Conservation (phyloP, 1,140 invertebrate species). For the Trialeurodes vaporariorum region DNA sequence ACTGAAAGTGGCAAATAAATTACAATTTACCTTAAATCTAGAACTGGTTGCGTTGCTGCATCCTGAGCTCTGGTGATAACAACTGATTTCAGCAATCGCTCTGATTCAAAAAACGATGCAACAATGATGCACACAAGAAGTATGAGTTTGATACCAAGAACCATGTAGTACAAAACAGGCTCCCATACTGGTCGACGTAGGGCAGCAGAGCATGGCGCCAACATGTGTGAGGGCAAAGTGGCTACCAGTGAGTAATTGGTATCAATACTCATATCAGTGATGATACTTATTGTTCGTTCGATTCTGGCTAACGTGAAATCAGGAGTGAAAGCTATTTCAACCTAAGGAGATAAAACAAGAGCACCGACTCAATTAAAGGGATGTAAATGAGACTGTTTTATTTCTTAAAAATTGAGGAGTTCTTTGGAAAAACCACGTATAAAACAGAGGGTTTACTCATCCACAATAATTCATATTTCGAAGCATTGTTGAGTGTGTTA, state of each 20-base stretch:
- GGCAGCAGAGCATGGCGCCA: conserved; percentile 57
- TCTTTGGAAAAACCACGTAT: too few relatives aligned
- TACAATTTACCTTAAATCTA: background rate
- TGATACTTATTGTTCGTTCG: conserved; percentile 45
- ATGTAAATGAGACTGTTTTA: too few relatives aligned
- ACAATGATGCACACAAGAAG: conserved; percentile 54
- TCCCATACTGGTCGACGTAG: conserved; percentile 73
- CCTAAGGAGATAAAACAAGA: conserved; percentile 25
- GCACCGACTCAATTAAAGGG: too few relatives aligned
- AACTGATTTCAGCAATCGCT: background rate
- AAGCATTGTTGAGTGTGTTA: too few relatives aligned
- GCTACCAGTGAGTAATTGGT: conserved; percentile 62
- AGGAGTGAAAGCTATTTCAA: conserved; percentile 85
- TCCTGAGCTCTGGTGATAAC: background rate
- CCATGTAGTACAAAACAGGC: conserved; percentile 54
- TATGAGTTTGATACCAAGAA: conserved; percentile 31
- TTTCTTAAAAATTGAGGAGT: too few relatives aligned
- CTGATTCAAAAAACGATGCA: conserved; percentile 52
- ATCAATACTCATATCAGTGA: conserved; percentile 41
- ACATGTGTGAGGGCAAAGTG: conserved; percentile 61
- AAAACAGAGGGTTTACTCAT: too few relatives aligned
- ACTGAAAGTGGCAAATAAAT: too few relatives aligned
- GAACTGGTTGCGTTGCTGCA: background rate
- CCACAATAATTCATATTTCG: too few relatives aligned
- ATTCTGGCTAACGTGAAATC: conserved; percentile 82